Conservation (phyloP, 2,888 invertebrate genomes). For the Maniola hyperantus region DNA sequence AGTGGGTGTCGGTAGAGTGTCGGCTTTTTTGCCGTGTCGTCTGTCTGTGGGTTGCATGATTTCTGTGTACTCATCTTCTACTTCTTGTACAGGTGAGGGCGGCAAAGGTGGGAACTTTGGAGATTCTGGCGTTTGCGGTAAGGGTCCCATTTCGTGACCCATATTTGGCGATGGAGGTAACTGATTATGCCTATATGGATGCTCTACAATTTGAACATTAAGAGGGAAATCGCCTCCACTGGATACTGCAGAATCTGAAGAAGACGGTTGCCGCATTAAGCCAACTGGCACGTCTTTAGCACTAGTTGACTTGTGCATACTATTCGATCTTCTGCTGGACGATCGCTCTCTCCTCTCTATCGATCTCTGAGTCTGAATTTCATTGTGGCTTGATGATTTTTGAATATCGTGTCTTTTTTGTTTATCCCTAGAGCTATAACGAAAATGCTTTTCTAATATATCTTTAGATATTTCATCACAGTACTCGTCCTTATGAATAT, state of each 20-base stretch:
- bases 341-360: constrained; percentile 78
- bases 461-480: constrained; percentile 80
- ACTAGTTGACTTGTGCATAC: constrained; percentile 89
- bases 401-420: constrained; percentile 82
- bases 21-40: constrained; percentile 76
- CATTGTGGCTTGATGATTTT: constrained; percentile 84
- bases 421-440: constrained; percentile 80
- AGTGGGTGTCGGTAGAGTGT: constrained; percentile 80
- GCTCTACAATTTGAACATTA: constrained; percentile 86
- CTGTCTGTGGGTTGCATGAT: constrained; percentile 80
- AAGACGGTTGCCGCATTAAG: constrained; percentile 78
- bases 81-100: constrained; percentile 92
- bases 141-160: constrained; percentile 72
- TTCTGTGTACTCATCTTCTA: constrained; percentile 89
- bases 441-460: constrained; percentile 78
- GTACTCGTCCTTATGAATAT: constrained; percentile 82
- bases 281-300: constrained; percentile 87
- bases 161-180: constrained; percentile 70
- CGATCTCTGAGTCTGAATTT: constrained; percentile 81
- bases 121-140: constrained; percentile 77
- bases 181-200: constrained; percentile 74
- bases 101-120: constrained; percentile 89
- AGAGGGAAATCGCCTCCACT: constrained; percentile 84
- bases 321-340: constrained; percentile 78
- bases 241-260: constrained; percentile 78